Conservation (phyloP, 2,888 invertebrate genomes). For the Drosophila colorata region DNA sequence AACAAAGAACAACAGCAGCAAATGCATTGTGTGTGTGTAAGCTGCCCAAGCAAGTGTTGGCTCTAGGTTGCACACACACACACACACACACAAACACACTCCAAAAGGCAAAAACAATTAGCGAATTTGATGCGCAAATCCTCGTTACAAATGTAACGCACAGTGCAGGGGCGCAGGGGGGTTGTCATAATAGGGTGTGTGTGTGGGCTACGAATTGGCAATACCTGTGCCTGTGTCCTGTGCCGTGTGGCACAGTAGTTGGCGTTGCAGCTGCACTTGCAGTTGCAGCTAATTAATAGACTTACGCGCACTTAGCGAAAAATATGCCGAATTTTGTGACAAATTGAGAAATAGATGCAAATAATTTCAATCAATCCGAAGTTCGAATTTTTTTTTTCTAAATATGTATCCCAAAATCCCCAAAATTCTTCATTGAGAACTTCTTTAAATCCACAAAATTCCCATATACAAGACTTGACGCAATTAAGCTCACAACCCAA, state of each 20-base stretch:
- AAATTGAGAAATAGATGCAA: no score
- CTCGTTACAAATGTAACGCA: constrained; percentile 68
- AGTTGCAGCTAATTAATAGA: constrained; percentile 74
- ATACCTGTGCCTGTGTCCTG: constrained; percentile 1
- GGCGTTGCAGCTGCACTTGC: constrained; percentile 19
- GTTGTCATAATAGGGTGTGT: background rate
- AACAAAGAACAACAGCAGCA: constrained; percentile 17
- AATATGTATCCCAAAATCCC: no score
- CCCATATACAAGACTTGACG: no score
- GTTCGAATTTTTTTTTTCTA: no score
- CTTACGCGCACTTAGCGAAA: constrained; percentile 46
- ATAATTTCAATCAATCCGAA: no score
- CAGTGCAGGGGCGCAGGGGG: constrained; percentile 2
- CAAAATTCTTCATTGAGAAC: no score
- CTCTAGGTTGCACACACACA: constrained; percentile 3
- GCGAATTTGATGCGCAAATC: constrained; percentile 80
- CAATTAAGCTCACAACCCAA: no score
- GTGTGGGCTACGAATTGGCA: constrained; percentile 16
- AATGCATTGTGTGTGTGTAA: constrained; percentile 11
- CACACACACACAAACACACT: constrained; percentile 21
- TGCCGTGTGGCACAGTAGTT: background rate
- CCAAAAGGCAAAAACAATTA: constrained; percentile 77
- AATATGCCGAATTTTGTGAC: no score
- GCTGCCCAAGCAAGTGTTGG: constrained; percentile 33
- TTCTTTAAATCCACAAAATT: no score